Base-by-base conservation (phyloP, 1,140 invertebrate species). In the Drosophila tristis region DNA sequence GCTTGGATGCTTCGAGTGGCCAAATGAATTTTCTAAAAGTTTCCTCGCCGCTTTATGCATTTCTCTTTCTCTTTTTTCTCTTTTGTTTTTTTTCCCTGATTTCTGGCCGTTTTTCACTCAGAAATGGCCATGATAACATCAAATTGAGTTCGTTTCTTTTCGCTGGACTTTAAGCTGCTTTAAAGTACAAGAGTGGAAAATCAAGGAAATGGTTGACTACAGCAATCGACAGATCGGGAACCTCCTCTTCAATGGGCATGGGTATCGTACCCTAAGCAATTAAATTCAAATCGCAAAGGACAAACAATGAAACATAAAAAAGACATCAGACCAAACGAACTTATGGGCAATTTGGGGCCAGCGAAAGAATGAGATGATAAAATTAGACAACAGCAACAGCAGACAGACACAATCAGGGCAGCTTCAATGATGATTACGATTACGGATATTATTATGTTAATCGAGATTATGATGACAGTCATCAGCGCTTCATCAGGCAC, bases 381-480 rank as follows among this genome's bases (percentile, higher is more conserved):
- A 64, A 57, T 64, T 49, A 73, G 58, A 44, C 50, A 49, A 43
- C 44, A 43, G 39, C 29, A 43, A 39, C 6, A 11, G 16, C 11
- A 23, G 25, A 5, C 23, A 39, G 51, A 44, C 31, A 42, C 50
- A 75, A 67, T 75, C 72, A 57, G 60, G 23, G 53, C 53, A 54
- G 51, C 64, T 63, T 49, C 75, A 80, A 61, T 25, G 63, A 65
- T 77, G 74, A 81, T 78, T 75, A 82, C 71, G 74, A 74, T 87
- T 70, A 81, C 65, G 71, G 61, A 53, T 73, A 79, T 74, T 78
- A 72, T 87, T 72, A 82, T 76, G 82, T 75, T 86, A 87, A 86
- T 86, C 81, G 61, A 67, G 74, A 87, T 86, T 78, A 80, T 86
- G 84, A 86, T 87, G 78, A 87, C 78, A 53, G 84, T 82, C 78